These are phyloP conservation scores for Brachyhypopomus occidentalis DNA, from an alignment of 2,113 vertebrate genomes.

Conservation along the genomic window DNA sequence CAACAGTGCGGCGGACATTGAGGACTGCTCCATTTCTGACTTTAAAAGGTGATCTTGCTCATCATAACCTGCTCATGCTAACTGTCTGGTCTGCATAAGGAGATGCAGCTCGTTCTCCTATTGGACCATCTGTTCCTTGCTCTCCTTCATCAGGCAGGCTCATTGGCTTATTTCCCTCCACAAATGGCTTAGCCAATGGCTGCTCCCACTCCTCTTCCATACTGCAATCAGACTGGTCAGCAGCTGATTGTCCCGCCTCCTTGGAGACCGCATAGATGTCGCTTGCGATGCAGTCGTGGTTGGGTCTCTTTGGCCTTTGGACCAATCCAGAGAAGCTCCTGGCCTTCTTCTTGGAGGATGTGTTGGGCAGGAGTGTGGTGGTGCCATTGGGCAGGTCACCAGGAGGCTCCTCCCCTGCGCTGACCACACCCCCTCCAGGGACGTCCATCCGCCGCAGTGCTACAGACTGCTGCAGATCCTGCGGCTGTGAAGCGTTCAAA, in stretches of 20 bases:
- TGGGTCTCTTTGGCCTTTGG: conserved; percentile 72
- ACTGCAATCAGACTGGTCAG: conserved; percentile 26
- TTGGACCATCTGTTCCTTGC: conserved; percentile 56
- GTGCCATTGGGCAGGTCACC: conserved; percentile 74
- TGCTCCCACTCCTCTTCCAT: conserved; percentile 36
- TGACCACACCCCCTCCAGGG: conserved; percentile 77
- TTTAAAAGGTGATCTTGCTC: conserved; percentile 23
- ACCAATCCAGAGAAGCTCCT: conserved; percentile 77
- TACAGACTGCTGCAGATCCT: conserved; percentile 74
- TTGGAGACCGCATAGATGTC: conserved; percentile 79
- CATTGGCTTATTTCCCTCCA: conserved; percentile 27
- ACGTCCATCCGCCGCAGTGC: conserved; percentile 72
- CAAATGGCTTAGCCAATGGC: not conserved
- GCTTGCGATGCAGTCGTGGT: conserved; percentile 62
- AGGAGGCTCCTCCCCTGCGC: conserved; percentile 69
- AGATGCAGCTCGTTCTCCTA: conserved; percentile 30
- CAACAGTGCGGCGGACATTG: not conserved
- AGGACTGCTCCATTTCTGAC: conserved; percentile 4
- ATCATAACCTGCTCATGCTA: not conserved
- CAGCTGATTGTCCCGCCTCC: conserved; percentile 59
- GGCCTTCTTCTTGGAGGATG: conserved; percentile 71
- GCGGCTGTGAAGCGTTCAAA: conserved; percentile 71
- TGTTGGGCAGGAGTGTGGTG: conserved; percentile 65
- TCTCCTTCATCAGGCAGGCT: conserved; percentile 70
- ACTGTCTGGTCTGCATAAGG: conserved; percentile 15